Percentiles rank a stretch among this genome's conserved stretches.
These are phyloP conservation scores for Chymomyza procnemis DNA, from an alignment of 2,888 invertebrate species.

Conservation along the genomic window DNA sequence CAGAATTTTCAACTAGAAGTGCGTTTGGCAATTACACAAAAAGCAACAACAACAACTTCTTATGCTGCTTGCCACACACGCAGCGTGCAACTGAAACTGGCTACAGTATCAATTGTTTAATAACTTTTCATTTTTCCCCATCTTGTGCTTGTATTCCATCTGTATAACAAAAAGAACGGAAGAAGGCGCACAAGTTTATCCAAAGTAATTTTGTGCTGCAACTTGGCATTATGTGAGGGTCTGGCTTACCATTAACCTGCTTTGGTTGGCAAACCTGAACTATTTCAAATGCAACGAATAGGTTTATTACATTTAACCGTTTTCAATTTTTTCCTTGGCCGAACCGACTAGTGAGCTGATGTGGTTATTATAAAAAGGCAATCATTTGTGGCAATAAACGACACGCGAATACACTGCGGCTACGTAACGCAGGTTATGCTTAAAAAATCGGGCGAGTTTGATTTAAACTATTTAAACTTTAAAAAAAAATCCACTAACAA, in stretches of 20 bases:
- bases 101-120: slow-evolving; percentile 64
- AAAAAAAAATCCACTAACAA: too few species aligned
- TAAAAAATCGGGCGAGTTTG: too few species aligned
- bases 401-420: too few species aligned
- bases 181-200: slow-evolving; percentile 19
- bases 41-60: not conserved
- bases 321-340: slow-evolving; percentile 38
- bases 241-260: slow-evolving; percentile 75
- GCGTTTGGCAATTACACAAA: slow-evolving; percentile 55
- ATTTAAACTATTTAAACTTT: too few species aligned
- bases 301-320: slow-evolving; percentile 48
- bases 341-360: slow-evolving; percentile 12
- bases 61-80: not conserved
- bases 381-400: too few species aligned
- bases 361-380: slow-evolving; percentile 27
- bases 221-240: slow-evolving; percentile 68
- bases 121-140: slow-evolving; percentile 55
- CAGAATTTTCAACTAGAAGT: slow-evolving; percentile 34
- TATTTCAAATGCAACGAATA: slow-evolving; percentile 39
- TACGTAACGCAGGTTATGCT: too few species aligned
- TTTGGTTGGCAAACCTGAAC: slow-evolving; percentile 35
- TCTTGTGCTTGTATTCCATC: slow-evolving; percentile 25
- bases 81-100: not conserved
- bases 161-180: slow-evolving; percentile 3
- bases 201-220: slow-evolving; percentile 54